These are phyloP conservation scores for Hyles vespertilio DNA, from an alignment of 1,140 invertebrate species.

Conservation along the genomic window DNA sequence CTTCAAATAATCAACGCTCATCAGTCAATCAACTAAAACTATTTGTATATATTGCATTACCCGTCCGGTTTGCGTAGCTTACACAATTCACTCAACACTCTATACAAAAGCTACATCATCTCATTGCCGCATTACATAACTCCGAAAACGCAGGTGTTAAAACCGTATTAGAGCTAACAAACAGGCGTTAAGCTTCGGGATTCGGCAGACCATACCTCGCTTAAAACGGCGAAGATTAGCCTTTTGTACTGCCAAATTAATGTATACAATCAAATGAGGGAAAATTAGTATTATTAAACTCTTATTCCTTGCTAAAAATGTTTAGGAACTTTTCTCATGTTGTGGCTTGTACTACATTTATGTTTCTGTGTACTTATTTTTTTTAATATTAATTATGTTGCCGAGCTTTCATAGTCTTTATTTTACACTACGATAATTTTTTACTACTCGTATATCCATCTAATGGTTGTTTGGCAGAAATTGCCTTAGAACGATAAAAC, in stretches of 20 bases:
- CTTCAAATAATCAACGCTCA: conserved; percentile 10
- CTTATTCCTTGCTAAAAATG: neutral
- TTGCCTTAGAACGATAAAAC: no score
- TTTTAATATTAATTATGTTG: no score
- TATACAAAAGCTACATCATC: conserved; percentile 55
- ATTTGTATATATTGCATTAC: conserved; percentile 24
- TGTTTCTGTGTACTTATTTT: no score
- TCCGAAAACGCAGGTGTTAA: conserved; percentile 64
- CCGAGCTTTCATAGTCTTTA: no score
- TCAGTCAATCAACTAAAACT: conserved; percentile 37
- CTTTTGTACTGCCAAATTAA: conserved; percentile 47
- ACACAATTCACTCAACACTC: conserved; percentile 46
- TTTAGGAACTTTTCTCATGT: no score
- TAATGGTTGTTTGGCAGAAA: no score
- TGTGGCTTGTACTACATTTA: no score
- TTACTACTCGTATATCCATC: no score
- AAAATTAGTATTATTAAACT: neutral
- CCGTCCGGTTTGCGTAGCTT: conserved; percentile 7
- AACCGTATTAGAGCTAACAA: conserved; percentile 69
- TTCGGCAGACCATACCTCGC: conserved; percentile 52
- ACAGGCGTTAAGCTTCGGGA: conserved; percentile 67
- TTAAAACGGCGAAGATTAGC: conserved; percentile 64
- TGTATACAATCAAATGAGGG: conserved; percentile 30
- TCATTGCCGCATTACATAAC: conserved; percentile 60
- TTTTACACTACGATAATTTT: no score